These are phyloP conservation scores for Bubo scandiacus DNA, from an alignment of 2,113 vertebrate species.

Conservation along the genomic window DNA sequence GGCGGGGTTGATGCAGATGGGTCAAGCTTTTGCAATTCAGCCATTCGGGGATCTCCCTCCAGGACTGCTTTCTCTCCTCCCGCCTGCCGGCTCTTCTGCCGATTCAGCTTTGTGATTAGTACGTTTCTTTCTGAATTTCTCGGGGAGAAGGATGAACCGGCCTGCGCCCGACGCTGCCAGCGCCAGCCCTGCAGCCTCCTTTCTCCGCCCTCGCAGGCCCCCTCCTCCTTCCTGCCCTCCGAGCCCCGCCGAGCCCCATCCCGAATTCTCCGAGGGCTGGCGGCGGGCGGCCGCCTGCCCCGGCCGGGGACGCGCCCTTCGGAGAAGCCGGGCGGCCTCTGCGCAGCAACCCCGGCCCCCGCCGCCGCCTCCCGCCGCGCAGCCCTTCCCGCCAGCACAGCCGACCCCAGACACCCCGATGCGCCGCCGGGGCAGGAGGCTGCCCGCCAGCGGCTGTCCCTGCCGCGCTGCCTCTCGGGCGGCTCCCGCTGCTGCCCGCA, in stretches of 20 bases:
- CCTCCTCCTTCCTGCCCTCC: background rate
- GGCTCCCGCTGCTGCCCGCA: too few relatives aligned
- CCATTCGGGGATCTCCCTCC: background rate
- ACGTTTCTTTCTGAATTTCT: background rate
- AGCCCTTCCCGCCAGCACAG: background rate
- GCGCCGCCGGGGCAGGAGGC: background rate
- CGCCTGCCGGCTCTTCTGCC: background rate
- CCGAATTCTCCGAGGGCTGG: background rate
- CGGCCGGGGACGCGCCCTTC: background rate
- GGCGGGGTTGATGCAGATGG: background rate
- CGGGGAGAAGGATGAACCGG: fast-evolving
- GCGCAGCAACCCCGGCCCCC: background rate
- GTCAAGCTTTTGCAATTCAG: background rate
- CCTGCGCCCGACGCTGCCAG: too few relatives aligned
- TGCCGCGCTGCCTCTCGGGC: too few relatives aligned
- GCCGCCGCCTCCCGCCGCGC: background rate
- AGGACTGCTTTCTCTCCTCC: background rate
- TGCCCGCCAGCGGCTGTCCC: background rate
- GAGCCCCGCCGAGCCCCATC: fast-evolving
- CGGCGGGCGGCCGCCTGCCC: background rate
- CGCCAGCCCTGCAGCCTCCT: too few relatives aligned
- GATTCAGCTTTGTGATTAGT: background rate
- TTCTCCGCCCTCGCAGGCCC: background rate
- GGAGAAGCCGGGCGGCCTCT: background rate
- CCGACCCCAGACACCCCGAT: background rate